Conservation (phyloP, 2,113 vertebrate genomes). For the Phalacrocorax aristotelis region DNA sequence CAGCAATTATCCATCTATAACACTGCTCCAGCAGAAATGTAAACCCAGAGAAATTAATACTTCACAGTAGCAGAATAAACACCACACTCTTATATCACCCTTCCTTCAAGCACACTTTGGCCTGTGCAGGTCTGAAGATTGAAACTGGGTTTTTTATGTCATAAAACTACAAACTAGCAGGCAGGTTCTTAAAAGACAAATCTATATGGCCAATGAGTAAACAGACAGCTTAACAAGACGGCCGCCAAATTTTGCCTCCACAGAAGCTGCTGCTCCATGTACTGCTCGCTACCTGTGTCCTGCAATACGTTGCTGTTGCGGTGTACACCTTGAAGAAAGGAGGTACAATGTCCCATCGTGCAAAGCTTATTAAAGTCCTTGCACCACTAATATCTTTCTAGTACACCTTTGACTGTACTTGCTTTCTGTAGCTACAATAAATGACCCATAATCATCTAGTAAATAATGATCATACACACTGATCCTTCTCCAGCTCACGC, state of each 20-base stretch:
- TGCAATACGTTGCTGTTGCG: neutral
- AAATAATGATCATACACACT: neutral
- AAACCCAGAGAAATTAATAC: neutral
- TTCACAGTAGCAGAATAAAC: neutral
- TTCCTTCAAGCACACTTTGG: neutral
- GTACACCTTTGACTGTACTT: neutral
- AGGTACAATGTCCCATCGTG: accelerated
- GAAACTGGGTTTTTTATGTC: neutral
- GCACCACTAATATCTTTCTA: neutral
- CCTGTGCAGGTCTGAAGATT: neutral
- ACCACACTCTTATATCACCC: neutral
- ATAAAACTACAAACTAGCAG: neutral
- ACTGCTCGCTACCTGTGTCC: neutral
- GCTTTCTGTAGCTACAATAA: neutral
- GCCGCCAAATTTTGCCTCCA: neutral
- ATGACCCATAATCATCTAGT: neutral
- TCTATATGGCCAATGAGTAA: neutral
- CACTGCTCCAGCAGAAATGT: neutral
- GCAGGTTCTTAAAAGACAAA: neutral
- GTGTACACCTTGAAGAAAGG: neutral
- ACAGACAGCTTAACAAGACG: neutral
- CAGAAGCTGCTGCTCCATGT: neutral
- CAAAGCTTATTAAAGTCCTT: neutral
- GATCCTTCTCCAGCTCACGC: neutral
- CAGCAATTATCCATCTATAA: neutral